Conservation (phyloP, 2,113 vertebrate species). For the Hyla sarda region DNA sequence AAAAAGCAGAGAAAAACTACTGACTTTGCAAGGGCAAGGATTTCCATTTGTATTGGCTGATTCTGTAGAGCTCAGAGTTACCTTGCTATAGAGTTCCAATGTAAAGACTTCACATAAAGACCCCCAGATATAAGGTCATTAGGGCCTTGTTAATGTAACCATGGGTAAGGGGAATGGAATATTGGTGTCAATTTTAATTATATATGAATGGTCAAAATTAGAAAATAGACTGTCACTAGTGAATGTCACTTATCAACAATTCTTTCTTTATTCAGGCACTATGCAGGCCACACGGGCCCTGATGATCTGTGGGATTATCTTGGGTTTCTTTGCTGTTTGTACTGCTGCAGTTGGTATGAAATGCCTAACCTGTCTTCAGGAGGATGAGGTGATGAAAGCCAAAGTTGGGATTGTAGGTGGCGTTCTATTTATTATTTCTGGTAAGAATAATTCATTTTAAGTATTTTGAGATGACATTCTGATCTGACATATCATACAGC, state of each 20-base stretch:
- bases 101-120: too few species aligned
- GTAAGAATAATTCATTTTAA: slow-evolving; percentile 67
- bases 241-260: not conserved
- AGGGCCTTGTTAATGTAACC: too few species aligned
- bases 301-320: slow-evolving; percentile 83
- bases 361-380: slow-evolving; percentile 88
- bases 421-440: slow-evolving; percentile 79
- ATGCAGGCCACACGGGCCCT: slow-evolving; percentile 84
- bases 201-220: not conserved
- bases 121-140: too few species aligned
- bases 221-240: not conserved
- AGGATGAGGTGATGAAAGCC: slow-evolving; percentile 76
- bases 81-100: too few species aligned
- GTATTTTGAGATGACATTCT: not conserved
- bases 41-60: too few species aligned
- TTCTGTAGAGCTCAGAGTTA: too few species aligned
- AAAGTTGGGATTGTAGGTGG: slow-evolving; percentile 80
- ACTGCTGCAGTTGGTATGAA: slow-evolving; percentile 85
- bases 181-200: too few species aligned
- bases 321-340: slow-evolving; percentile 78
- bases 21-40: too few species aligned
- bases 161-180: too few species aligned
- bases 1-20: too few species aligned
- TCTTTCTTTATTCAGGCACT: slow-evolving; percentile 69
- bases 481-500: too few species aligned